Percentiles rank a stretch among this genome's conserved stretches.
Conservation (phyloP, 2,888 invertebrate genomes). For the Acronicta psi region DNA sequence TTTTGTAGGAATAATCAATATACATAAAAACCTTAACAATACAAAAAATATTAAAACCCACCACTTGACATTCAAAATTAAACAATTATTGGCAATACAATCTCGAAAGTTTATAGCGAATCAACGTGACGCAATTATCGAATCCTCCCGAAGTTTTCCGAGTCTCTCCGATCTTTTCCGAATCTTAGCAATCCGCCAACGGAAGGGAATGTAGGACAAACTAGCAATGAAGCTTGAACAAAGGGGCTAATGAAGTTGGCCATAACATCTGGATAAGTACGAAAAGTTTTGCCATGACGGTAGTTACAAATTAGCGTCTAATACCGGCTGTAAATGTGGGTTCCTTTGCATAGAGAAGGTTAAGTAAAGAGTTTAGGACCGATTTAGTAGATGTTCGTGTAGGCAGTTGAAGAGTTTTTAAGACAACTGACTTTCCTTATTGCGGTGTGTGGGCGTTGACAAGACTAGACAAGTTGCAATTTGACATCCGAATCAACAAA, state of each 20-base stretch:
- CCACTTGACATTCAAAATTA: constrained; percentile 23
- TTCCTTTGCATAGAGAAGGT: constrained; percentile 5
- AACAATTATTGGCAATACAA: constrained; percentile 26
- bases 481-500: too few species aligned
- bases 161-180: constrained; percentile 1
- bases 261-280: constrained; percentile 18
- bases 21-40: neutral
- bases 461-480: too few species aligned
- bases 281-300: constrained; percentile 21
- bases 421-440: constrained; percentile 17
- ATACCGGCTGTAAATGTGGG: constrained; percentile 1
- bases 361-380: constrained; percentile 13
- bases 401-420: constrained; percentile 12
- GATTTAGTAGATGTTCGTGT: neutral
- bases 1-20: too few species aligned
- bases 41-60: neutral
- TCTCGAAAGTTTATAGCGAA: constrained; percentile 34
- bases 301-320: constrained; percentile 14
- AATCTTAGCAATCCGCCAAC: constrained; percentile 1
- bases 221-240: constrained; percentile 13
- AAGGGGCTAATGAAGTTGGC: constrained; percentile 1
- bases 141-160: constrained; percentile 13
- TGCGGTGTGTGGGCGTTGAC: neutral
- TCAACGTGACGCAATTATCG: constrained; percentile 37
- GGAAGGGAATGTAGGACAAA: constrained; percentile 30